Evolutionary conservation across 2,888 invertebrate species (phyloP), one percentile per base, ranked within the genome.

Genomic region (Lochmaea crataegi): DNA sequence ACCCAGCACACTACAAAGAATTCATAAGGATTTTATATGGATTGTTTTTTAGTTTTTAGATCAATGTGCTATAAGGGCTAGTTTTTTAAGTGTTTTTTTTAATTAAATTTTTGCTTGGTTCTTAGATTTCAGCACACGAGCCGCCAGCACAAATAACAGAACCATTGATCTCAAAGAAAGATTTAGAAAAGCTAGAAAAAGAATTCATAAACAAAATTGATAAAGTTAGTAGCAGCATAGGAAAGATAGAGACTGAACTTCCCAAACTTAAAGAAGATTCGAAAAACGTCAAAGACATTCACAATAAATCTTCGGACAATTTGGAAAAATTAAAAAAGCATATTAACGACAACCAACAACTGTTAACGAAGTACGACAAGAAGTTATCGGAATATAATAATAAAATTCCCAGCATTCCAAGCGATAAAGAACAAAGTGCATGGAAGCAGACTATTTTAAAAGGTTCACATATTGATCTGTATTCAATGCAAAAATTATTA

Each of bases 321-420:
- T 82, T 90, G 65, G 86, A 86, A 45, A 84, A 86, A 22, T 83
- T 90, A 38, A 86, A 87, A 74, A 84, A 82, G 12, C 87, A 88
- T 75, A 81, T 90, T 57, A 85, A 85, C 65, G 82, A 89, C 11
- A 89, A 90, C 1, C 90, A 91, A 83, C 88, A 89, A 74, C 83
- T 91, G 2, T 84, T 91, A 48, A 89, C 87, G 75, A 90, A 89
- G 78, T 91, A 90, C 79, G 90, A 91, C 79, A 84, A 87, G 67
- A 90, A 90, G 78, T 82, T 91, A 58, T 88, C 87, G 58, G 90
- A 91, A 74, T 85, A 84, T 66, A 86, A 85, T 68, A 85, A 85
- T 65, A 81, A 83, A 72, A 82, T 84, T 64, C 80, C 82, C 7
- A 79, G 80, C 22, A 76, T 79, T 2, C 53, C 76, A 41, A 77